phyloP scores from a whole-genome alignment of 1,140 invertebrate genomes.

The Littorina saxatilis region DNA sequence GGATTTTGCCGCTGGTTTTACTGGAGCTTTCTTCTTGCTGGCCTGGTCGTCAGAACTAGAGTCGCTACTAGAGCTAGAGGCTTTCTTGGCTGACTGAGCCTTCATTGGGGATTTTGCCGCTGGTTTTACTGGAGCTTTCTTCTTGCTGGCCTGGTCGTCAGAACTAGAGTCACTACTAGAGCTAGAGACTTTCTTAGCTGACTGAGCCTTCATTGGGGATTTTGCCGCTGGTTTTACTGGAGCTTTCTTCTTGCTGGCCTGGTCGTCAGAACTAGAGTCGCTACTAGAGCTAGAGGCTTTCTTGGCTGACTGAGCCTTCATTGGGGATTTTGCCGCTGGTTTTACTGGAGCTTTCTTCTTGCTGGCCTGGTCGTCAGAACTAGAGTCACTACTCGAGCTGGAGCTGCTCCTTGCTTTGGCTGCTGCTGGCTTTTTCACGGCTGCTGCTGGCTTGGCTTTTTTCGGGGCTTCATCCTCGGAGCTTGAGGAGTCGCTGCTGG shows the following conservation, averaged over 20 bases:
- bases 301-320: slow-evolving; percentile 10
- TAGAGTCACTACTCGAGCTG: slow-evolving; percentile 37
- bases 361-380: slow-evolving; percentile 38
- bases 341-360: slow-evolving; percentile 37
- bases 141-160: not conserved
- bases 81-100: slow-evolving; percentile 18
- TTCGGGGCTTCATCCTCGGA: slow-evolving; percentile 37
- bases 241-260: slow-evolving; percentile 36
- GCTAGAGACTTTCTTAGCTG: not conserved
- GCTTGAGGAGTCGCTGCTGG: slow-evolving; percentile 38
- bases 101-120: slow-evolving; percentile 11
- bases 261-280: slow-evolving; percentile 34
- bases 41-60: slow-evolving; percentile 40
- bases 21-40: not conserved
- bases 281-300: slow-evolving; percentile 31
- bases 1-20: not conserved
- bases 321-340: slow-evolving; percentile 34
- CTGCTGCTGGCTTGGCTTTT: slow-evolving; percentile 14
- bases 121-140: not conserved
- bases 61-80: slow-evolving; percentile 27
- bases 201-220: slow-evolving; percentile 24
- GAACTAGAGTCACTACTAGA: not conserved
- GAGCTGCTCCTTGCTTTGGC: slow-evolving; percentile 31
- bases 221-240: slow-evolving; percentile 31
- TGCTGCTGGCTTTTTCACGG: slow-evolving; percentile 24